Base-by-base conservation (phyloP, 2,888 invertebrate genomes). In the Melitaea athalia region DNA sequence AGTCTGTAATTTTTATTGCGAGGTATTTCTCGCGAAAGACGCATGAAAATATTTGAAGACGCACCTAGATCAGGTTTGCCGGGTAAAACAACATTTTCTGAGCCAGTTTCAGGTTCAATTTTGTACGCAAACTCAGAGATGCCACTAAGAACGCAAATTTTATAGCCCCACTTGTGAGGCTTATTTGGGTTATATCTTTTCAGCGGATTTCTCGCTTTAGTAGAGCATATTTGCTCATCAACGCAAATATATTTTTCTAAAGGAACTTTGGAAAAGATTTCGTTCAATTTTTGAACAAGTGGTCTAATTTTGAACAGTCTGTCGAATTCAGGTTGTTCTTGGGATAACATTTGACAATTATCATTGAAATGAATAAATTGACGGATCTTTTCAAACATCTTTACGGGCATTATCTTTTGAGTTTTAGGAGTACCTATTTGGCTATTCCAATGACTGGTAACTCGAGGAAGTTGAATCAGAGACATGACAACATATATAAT, bases 111-210 rank as follows among this genome's bases (percentile, higher is more conserved):
- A 49, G 75, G 68, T 72, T 84, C 80, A 55, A 74, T 74, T 61
- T 81, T 79, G 64, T 82, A 81, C 7, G 76, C 77, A 67, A 72
- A 80, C 6, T 81, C 79, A 57, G 72, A 70, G 15, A 78, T 76
- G 15, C 78, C 77, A 76, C 43, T 43, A 11, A 43, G 43, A 11
- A 43, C 43, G 11, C 3, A 79, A 72, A 57, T 33, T 14, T 57
- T 57, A 57, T 57, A 57, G 7, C 57, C 57, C 57, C 38, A 57
- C 33, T 57, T 84, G 64, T 81, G 77, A 6, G 82, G 81, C 64
- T 83, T 84, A 33, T 77, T 72, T n/a, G 81, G 78, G 45, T 78
- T 77, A 65, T 83, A 85, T 67, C 76, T 74, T 68, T 81, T 81
- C 69, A 81, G 66, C 38, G 52, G 74, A 68, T 75, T 73, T 57